phyloP scores from a whole-genome alignment of 2,113 vertebrate genomes.

The Sinocyclocheilus grahami region DNA sequence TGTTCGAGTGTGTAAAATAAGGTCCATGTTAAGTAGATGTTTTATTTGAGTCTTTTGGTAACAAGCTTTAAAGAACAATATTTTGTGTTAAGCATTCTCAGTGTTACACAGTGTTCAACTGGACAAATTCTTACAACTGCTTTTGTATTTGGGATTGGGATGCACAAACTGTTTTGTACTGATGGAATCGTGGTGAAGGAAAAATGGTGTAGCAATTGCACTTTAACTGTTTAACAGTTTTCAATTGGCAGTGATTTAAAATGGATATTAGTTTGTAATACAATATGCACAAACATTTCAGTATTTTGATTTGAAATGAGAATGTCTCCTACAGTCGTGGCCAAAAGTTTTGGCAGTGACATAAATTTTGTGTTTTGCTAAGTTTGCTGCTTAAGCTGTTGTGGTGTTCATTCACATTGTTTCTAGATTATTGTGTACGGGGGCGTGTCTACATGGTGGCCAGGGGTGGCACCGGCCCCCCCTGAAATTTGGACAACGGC shows the following conservation, averaged over 20 bases:
- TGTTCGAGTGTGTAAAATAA: slow-evolving; percentile 10
- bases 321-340: neutral
- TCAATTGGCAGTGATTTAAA: neutral
- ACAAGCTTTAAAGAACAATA: neutral
- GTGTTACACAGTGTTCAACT: neutral
- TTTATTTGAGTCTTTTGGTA: neutral
- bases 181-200: slow-evolving; percentile 15
- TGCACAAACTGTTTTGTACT: slow-evolving; percentile 34
- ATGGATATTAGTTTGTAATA: slow-evolving; percentile 1
- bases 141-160: neutral
- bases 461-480: no score
- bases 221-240: slow-evolving; percentile 52
- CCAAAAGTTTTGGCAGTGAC: no score
- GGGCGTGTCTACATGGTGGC: no score
- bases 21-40: neutral
- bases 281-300: neutral
- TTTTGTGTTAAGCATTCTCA: neutral
- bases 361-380: no score
- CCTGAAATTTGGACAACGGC: no score
- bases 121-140: neutral
- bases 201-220: slow-evolving; percentile 47
- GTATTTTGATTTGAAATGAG: slow-evolving; percentile 22
- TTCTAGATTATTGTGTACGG: no score
- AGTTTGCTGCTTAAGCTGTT: no score
- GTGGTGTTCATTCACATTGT: no score